Conservation (phyloP, 2,797 vertebrate genomes). For the Thripadectes ignobilis region DNA sequence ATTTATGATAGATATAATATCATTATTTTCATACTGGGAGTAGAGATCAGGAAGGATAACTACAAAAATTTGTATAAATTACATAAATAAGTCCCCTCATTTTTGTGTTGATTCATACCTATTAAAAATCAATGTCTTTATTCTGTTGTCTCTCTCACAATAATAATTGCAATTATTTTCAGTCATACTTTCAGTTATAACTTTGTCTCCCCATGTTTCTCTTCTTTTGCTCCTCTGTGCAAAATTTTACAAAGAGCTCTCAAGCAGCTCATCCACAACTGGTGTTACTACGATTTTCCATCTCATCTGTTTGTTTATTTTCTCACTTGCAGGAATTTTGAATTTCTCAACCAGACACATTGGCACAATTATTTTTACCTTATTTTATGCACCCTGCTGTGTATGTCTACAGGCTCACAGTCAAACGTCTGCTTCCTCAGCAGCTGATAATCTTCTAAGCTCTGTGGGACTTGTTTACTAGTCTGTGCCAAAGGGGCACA, state of each 20-base stretch:
- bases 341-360: slow-evolving; percentile 55
- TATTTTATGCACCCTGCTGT: slow-evolving; percentile 57
- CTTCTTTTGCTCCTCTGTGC: neutral
- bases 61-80: neutral
- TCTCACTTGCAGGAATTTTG: slow-evolving; percentile 49
- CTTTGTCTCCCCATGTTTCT: neutral
- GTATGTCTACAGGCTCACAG: slow-evolving; percentile 60
- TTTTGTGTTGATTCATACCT: neutral
- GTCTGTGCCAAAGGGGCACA: neutral
- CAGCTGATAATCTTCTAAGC: slow-evolving; percentile 33
- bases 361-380: slow-evolving; percentile 63
- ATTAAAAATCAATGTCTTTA: neutral
- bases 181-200: neutral
- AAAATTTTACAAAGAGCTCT: neutral
- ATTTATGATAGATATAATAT: neutral
- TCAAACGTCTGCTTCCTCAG: slow-evolving; percentile 64
- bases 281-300: neutral
- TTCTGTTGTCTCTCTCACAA: neutral
- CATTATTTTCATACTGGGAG: neutral
- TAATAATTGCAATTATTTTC: neutral
- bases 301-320: slow-evolving; percentile 36
- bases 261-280: neutral
- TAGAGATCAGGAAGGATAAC: neutral
- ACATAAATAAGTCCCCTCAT: neutral
- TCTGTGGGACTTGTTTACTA: slow-evolving; percentile 39